A percentile compares a stretch with the other conserved stretches of the same genome.
Evolutionary conservation across 1,140 invertebrate genomes (phyloP).

Genomic region (Bradysia coprophila): DNA sequence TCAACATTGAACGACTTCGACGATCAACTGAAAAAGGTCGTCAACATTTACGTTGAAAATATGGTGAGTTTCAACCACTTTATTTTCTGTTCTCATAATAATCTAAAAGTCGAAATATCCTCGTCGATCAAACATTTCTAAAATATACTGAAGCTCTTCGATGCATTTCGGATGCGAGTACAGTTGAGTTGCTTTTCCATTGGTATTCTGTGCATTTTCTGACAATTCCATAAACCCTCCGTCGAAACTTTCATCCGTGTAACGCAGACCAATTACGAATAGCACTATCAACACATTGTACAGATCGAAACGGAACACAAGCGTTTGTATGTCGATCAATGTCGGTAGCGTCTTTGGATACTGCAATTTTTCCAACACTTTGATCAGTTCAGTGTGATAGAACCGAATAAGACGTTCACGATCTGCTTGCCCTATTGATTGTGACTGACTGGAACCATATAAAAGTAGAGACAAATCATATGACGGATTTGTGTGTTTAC

Average conservation of each 20-base stretch:
- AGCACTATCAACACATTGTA: background rate
- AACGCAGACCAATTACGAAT: background rate
- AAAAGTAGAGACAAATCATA: background rate
- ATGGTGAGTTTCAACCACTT: background rate
- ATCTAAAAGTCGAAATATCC: constrained; percentile 1
- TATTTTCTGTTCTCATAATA: too few species aligned
- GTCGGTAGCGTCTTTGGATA: background rate
- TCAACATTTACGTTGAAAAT: background rate
- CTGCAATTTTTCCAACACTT: background rate
- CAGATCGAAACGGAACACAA: background rate
- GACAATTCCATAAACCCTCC: background rate
- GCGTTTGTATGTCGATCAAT: background rate
- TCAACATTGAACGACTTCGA: background rate
- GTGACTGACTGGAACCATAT: background rate
- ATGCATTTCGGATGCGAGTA: background rate
- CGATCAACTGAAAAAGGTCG: background rate
- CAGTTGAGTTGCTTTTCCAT: background rate
- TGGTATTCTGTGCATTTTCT: background rate
- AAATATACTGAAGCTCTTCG: background rate
- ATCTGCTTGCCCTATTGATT: background rate
- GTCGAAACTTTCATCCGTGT: background rate
- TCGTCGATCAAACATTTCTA: background rate
- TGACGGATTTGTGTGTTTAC: background rate
- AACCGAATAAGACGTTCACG: background rate
- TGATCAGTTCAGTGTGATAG: background rate